These are phyloP conservation scores for Trinorchestia longiramus DNA, from an alignment of 1,140 invertebrate genomes.

Conservation along the genomic window DNA sequence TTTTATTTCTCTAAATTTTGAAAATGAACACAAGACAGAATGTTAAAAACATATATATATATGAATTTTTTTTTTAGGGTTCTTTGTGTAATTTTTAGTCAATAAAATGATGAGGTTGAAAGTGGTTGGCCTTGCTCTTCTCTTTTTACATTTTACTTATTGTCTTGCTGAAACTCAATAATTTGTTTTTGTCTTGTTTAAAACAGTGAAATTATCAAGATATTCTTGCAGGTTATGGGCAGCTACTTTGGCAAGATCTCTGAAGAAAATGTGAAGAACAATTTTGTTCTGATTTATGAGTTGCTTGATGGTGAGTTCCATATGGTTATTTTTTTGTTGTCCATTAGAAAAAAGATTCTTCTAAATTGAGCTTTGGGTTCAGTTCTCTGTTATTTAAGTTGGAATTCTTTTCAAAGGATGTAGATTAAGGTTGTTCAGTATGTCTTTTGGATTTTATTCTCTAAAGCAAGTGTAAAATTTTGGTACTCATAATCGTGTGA, in stretches of 20 bases:
- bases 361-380: not conserved
- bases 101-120: too few relatives aligned
- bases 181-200: not conserved
- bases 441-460: not conserved
- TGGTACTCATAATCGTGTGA: not conserved
- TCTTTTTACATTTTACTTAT: too few relatives aligned
- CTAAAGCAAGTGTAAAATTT: not conserved
- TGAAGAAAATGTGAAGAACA: constrained; percentile 99
- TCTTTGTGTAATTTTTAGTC: too few relatives aligned
- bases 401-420: too few relatives aligned
- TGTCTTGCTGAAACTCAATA: too few relatives aligned
- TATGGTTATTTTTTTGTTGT: constrained; percentile 72
- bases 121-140: too few relatives aligned
- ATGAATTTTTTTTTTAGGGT: too few relatives aligned
- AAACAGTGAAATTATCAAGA: not conserved
- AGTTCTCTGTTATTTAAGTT: too few relatives aligned
- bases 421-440: not conserved
- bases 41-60: too few relatives aligned
- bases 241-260: constrained; percentile 99
- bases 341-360: not conserved
- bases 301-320: constrained; percentile 80
- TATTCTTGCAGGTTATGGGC: constrained; percentile 89
- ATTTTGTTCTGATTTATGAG: constrained; percentile 99
- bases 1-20: too few relatives aligned
- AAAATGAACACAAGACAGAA: too few relatives aligned